These are phyloP conservation scores for Drosophila fungiperda DNA, from an alignment of 2,888 invertebrate species.

Conservation along the genomic window DNA sequence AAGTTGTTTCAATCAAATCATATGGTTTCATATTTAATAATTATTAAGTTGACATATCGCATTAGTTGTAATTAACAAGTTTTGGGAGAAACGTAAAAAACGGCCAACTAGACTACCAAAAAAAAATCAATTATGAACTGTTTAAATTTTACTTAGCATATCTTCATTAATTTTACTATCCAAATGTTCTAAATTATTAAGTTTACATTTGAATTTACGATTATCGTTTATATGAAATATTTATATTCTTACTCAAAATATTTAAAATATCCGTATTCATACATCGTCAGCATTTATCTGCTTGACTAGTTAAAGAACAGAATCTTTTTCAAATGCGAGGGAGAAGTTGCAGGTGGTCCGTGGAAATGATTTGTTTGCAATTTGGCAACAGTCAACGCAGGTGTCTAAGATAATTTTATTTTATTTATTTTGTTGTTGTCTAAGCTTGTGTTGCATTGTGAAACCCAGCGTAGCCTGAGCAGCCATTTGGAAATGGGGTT, in stretches of 20 bases:
- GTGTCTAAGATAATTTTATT: conserved; percentile 31
- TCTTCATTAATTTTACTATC: neutral
- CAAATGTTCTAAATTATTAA: neutral
- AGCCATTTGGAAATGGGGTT: conserved; percentile 60
- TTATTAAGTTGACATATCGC: neutral
- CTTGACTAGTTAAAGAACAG: conserved; percentile 4
- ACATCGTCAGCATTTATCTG: neutral
- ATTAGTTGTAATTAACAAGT: neutral
- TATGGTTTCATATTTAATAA: neutral
- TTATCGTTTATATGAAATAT: neutral
- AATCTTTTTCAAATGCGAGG: neutral
- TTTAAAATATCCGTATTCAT: neutral
- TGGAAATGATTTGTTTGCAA: neutral
- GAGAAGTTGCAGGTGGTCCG: conserved; percentile 30
- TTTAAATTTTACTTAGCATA: neutral
- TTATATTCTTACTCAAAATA: neutral
- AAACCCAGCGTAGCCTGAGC: conserved; percentile 36
- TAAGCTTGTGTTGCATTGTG: conserved; percentile 26
- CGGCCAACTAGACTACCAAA: neutral
- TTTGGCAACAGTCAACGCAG: conserved; percentile 30
- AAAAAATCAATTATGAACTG: no score
- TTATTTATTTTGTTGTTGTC: conserved; percentile 27
- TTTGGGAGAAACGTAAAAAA: neutral
- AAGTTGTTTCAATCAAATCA: neutral
- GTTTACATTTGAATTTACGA: neutral